Base-by-base conservation (phyloP, 2,113 vertebrate species). In the Canis aureus region DNA sequence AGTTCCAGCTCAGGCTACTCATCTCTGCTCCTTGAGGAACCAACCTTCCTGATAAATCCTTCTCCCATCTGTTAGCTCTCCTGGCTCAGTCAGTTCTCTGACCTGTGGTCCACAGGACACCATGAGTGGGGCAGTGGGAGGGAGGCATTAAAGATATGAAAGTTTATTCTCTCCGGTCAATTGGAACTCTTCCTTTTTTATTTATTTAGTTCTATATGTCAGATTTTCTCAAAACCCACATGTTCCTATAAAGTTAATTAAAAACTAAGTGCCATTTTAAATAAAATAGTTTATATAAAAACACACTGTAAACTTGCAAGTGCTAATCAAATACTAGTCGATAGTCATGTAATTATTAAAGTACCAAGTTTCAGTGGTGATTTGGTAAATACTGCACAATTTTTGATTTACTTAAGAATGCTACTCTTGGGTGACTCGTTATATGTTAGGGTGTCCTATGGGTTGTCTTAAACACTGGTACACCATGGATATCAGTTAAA, bases 141-240 rank as follows among this genome's bases (percentile, higher is more conserved):
- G 27, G 32, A 64, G 35, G 2, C 11, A 74, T 9, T 53, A 25
- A 49, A 51, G 55, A 96, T 80, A 88, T 76, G 29, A 91, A 83
- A 82, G 74, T 93, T 78, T 81, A 78, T 89, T 91, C 73, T 66
- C 29, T 95, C 25, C 78, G 25, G n/a, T 89, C 20, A 71, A 5
- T 43, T 27, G 53, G 59, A 79, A 32, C 2, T 49, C 55, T 62
- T 12, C 12, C 11, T 71, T 93, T 82, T 81, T 5, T 62, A 60
- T 66, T 76, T 92, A 10, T 60, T 27, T 85, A 25, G 57, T 59
- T 78, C 60, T 51, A 1, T 73, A 71, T 60, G 89, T 93, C 22
- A 51, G 5, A 51, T 79, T 69, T 97, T 69, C 11, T 38, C 17
- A n/a, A 22, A 38, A 23, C 3, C 19, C 11, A 76, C 16, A 57